A percentile compares a stretch with the other conserved stretches of the same genome.
These are phyloP conservation scores for Drosophila longiperda DNA, from an alignment of 2,888 invertebrate species.

Conservation along the genomic window DNA sequence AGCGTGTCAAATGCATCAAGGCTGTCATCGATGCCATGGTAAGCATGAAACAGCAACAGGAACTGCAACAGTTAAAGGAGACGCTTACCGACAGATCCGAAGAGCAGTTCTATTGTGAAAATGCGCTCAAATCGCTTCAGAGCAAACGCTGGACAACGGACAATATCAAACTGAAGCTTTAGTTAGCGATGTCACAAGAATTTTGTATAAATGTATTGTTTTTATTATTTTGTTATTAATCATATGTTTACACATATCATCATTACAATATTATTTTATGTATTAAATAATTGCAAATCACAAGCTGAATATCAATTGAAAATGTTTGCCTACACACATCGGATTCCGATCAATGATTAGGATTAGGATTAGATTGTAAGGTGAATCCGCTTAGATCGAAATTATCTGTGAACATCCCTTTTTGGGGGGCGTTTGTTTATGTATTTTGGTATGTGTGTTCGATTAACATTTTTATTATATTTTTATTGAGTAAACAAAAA, in stretches of 20 bases:
- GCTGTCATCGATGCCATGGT: slow-evolving; percentile 83
- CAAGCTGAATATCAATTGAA: slow-evolving; percentile 80
- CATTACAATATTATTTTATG: slow-evolving; percentile 43
- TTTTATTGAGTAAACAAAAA: slow-evolving; percentile 73
- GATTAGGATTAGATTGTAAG: background rate
- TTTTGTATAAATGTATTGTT: slow-evolving; percentile 65
- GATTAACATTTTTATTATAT: slow-evolving; percentile 26
- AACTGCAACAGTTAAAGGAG: slow-evolving; percentile 78
- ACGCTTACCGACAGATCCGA: slow-evolving; percentile 86
- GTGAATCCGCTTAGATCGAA: background rate
- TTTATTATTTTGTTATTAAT: slow-evolving; percentile 54
- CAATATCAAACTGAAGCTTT: slow-evolving; percentile 82
- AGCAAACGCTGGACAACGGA: slow-evolving; percentile 84
- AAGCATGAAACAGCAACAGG: slow-evolving; percentile 81
- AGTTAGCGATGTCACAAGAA: slow-evolving; percentile 17
- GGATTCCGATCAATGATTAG: background rate
- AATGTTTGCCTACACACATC: slow-evolving; percentile 30
- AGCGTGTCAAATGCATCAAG: slow-evolving; percentile 82
- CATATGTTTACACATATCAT: slow-evolving; percentile 48
- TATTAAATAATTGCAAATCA: slow-evolving; percentile 78
- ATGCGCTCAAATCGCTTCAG: slow-evolving; percentile 86
- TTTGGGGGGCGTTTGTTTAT: background rate
- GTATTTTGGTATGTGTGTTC: slow-evolving; percentile 11
- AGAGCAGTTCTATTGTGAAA: slow-evolving; percentile 90
- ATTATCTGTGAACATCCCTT: background rate